A percentile compares a stretch with the other conserved stretches of the same genome.
Evolutionary conservation across 2,113 vertebrate species (phyloP).

Genomic region (Oncorhynchus masou): DNA sequence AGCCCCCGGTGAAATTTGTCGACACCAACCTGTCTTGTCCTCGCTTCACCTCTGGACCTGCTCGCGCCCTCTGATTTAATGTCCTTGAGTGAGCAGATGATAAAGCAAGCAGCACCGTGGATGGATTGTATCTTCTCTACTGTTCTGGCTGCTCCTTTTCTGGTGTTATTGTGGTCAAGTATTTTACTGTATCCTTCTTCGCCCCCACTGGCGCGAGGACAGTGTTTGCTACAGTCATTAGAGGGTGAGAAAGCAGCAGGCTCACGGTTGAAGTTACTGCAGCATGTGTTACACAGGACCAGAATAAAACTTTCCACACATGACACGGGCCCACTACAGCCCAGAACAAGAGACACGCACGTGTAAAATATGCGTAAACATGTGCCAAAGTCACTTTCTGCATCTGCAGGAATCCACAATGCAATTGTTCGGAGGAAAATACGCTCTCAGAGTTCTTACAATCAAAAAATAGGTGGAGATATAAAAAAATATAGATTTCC

Average conservation of each 20-base stretch:
- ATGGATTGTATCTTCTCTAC: not conserved
- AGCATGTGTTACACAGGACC: conserved; percentile 17
- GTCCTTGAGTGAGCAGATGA: conserved; percentile 34
- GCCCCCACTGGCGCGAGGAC: conserved; percentile 9
- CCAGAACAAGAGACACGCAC: conserved; percentile 7
- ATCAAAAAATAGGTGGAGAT: not conserved
- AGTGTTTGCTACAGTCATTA: conserved; percentile 16
- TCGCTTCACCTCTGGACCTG: conserved; percentile 63
- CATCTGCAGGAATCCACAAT: conserved; percentile 22
- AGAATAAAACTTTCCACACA: conserved; percentile 46
- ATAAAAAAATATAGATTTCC: conserved; percentile 18
- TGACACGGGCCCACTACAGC: not conserved
- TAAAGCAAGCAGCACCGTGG: not conserved
- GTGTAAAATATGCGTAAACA: conserved; percentile 33
- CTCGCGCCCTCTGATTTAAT: conserved; percentile 43
- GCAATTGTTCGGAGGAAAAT: conserved; percentile 31
- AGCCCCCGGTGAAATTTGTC: conserved; percentile 67
- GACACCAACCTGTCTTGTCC: conserved; percentile 68
- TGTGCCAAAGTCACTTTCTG: conserved; percentile 26
- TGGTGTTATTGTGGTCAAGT: not conserved
- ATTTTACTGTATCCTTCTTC: conserved; percentile 51
- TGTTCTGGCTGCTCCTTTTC: not conserved
- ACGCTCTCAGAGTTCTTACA: conserved; percentile 41
- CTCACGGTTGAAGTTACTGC: conserved; percentile 41
- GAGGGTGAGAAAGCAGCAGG: not conserved